Conservation (phyloP, 2,888 invertebrate species). For the Lithophane semibrunnea region DNA sequence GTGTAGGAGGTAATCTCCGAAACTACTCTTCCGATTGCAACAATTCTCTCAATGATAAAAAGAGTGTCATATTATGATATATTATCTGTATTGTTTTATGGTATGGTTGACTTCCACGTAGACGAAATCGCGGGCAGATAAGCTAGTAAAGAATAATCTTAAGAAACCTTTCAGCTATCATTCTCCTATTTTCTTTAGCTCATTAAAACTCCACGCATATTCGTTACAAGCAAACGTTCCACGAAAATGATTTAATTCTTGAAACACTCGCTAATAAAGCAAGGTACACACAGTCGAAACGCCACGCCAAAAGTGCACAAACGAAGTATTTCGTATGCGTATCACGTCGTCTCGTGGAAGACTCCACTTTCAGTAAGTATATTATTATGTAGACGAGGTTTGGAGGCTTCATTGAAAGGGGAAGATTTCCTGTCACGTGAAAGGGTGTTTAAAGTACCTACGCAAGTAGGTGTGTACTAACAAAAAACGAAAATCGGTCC, state of each 20-base stretch:
- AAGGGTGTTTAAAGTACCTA: constrained; percentile 61
- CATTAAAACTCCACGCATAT: constrained; percentile 9
- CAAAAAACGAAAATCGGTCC: constrained; percentile 37
- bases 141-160: neutral
- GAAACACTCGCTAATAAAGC: constrained; percentile 50
- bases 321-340: constrained; percentile 61
- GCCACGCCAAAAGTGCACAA: constrained; percentile 55
- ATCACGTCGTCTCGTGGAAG: constrained; percentile 59
- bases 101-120: neutral
- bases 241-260: constrained; percentile 43
- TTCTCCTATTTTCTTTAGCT: constrained; percentile 1
- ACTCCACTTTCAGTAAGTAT: constrained; percentile 66
- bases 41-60: neutral
- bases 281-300: constrained; percentile 45
- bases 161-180: neutral
- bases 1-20: neutral
- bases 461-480: constrained; percentile 49
- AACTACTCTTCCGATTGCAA: neutral
- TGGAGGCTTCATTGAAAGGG: constrained; percentile 65
- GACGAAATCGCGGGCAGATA: neutral
- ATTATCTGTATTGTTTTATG: neutral
- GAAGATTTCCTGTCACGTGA: constrained; percentile 64
- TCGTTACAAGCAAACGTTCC: constrained; percentile 36
- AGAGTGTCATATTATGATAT: neutral
- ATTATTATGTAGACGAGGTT: constrained; percentile 69